phyloP scores from a whole-genome alignment of 2,113 vertebrate genomes.

The Tylochromis polylepis region DNA sequence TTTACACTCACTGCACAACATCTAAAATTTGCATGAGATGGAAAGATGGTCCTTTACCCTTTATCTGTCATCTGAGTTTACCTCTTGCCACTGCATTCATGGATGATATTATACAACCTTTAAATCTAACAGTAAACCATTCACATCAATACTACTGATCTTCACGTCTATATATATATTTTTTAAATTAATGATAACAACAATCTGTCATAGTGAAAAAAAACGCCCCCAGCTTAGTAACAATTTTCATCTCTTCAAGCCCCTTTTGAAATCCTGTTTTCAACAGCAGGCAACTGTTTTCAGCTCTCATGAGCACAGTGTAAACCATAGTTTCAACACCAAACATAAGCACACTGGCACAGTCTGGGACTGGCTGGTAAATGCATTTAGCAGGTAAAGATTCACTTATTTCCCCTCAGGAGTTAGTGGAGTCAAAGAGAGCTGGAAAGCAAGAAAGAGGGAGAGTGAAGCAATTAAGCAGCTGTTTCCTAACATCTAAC shows the following conservation, averaged over 20 bases:
- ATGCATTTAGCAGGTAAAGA: background rate
- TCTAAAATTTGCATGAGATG: background rate
- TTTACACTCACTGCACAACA: background rate
- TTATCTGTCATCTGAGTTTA: background rate
- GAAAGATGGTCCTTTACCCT: background rate
- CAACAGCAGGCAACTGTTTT: background rate
- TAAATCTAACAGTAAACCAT: background rate
- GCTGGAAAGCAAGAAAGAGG: background rate
- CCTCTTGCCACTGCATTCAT: background rate
- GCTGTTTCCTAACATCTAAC: background rate
- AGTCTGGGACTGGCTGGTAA: background rate
- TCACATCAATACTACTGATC: background rate
- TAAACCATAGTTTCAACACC: background rate
- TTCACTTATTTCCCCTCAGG: background rate
- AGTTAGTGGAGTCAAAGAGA: background rate
- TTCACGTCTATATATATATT: background rate
- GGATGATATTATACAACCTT: background rate
- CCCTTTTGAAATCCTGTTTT: background rate
- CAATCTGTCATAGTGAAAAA: background rate
- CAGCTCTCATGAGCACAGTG: background rate
- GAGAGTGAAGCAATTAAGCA: background rate
- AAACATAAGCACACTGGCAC: background rate
- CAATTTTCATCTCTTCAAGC: background rate
- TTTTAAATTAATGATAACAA: background rate
- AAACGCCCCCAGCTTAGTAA: background rate